Evolutionary conservation across 1,140 invertebrate species (phyloP), one percentile per base, ranked within the genome.

Genomic region (Vanessa tameamea): DNA sequence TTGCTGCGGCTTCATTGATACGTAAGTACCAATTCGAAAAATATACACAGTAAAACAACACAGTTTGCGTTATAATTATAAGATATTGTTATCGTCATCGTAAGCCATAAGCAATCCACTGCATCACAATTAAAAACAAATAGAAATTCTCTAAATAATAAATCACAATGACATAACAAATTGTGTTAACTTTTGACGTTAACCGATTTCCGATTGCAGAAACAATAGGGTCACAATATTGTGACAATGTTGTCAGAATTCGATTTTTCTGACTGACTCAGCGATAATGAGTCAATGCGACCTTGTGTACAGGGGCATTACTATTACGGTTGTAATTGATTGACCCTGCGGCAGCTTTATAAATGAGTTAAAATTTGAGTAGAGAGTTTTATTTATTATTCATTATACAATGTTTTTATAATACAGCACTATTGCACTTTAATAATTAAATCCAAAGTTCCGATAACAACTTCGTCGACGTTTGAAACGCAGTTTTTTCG

Each of bases 291-390:
- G 16, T 57, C 53, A 23, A 57, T 57, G 20, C 59, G 67, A 69
- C 67, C 67, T 69, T 69, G 53, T 26, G 15, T 53, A 9, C 51
- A 53, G 66, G 50, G 47, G 20, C 57, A 26, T 47, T 59, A 23
- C 57, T 59, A 59, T 69, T 47, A 47, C 20, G 53, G 53, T 57
- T 11, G 43, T 69, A 59, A 59, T 69, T 51, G 67, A 69, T 69
- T 69, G 67, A 57, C 51, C 55, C 47, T 37, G 67, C 15, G 43
- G 37, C 15, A 16, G 37, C 53, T 47, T 69, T 59, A 43, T 20
- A 15, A 69, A 59, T 69, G n/a, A 69, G 50, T 6, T n/a, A 13
- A 53, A 4, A 57, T 57, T 23, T 8, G 5, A 23, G 12, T 26
- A 43, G 37, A 43, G 37, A 43, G 2, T 12, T 23, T 57, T 16